phyloP scores from a whole-genome alignment of 1,140 invertebrate species.

The Chionoecetes opilio region DNA sequence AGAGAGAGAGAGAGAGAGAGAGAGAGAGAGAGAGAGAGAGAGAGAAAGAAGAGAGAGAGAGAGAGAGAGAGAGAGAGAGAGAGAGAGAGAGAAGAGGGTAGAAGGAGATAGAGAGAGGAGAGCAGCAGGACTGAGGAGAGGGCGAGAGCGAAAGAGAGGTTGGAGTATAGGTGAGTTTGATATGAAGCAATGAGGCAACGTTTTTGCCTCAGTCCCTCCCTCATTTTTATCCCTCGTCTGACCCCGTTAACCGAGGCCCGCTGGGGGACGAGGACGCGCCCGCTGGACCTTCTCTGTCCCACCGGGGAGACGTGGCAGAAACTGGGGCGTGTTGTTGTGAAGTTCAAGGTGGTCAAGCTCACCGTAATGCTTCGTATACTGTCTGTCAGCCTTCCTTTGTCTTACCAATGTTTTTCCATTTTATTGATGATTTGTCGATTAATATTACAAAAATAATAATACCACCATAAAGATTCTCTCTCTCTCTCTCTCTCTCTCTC shows the following conservation, averaged over 20 bases:
- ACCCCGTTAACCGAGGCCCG: slow-evolving; percentile 17
- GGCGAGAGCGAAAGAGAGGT: neutral
- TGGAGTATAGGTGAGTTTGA: slow-evolving; percentile 42
- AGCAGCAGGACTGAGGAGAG: neutral
- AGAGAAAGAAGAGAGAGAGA: no score
- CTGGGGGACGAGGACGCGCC: neutral
- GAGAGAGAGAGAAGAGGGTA: neutral
- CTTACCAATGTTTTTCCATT: no score
- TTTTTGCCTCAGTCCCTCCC: slow-evolving; percentile 36
- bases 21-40: no score
- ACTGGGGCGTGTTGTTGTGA: neutral
- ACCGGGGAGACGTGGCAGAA: neutral
- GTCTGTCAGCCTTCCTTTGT: no score
- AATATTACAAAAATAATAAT: neutral
- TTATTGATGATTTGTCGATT: no score
- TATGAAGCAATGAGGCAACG: slow-evolving; percentile 54
- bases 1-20: no score
- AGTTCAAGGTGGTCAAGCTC: no score
- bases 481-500: slow-evolving; percentile 54
- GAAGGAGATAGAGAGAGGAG: no score
- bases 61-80: neutral
- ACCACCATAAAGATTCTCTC: neutral
- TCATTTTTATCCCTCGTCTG: slow-evolving; percentile 34
- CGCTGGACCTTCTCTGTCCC: neutral
- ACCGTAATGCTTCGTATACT: no score